phyloP scores from a whole-genome alignment of 1,140 invertebrate species.

The Zeugodacus cucurbitae region DNA sequence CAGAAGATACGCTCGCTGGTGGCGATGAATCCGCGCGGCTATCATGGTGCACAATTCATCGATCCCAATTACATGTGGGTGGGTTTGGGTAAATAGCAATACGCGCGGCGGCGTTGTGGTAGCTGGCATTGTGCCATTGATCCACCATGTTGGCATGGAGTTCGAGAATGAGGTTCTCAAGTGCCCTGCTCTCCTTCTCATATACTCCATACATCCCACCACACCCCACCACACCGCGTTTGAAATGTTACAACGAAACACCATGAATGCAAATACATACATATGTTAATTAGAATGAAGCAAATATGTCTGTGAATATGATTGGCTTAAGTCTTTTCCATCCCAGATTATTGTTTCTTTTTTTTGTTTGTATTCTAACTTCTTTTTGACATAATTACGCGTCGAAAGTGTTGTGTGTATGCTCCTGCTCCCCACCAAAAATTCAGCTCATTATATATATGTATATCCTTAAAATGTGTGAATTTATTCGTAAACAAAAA shows the following conservation, averaged over 20 bases:
- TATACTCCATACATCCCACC: background rate
- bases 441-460: background rate
- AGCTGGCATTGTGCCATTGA: conserved; percentile 87
- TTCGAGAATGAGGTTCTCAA: conserved; percentile 52
- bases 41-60: conserved; percentile 59
- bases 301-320: background rate
- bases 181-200: conserved; percentile 33
- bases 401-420: conserved; percentile 4
- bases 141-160: conserved; percentile 87
- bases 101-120: conserved; percentile 29
- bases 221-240: conserved; percentile 17
- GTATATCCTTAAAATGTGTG: background rate
- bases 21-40: conserved; percentile 61
- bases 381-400: background rate
- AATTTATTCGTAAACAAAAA: background rate
- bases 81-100: conserved; percentile 64
- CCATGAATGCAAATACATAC: background rate
- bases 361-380: background rate
- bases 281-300: conserved; percentile 16
- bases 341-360: background rate
- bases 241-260: conserved; percentile 30
- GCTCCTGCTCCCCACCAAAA: background rate
- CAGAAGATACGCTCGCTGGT: conserved; percentile 62
- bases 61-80: conserved; percentile 66
- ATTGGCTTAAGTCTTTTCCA: conserved; percentile 4